Evolutionary conservation across 2,113 vertebrate genomes (phyloP).

Genomic region (Pardalotus punctatus): DNA sequence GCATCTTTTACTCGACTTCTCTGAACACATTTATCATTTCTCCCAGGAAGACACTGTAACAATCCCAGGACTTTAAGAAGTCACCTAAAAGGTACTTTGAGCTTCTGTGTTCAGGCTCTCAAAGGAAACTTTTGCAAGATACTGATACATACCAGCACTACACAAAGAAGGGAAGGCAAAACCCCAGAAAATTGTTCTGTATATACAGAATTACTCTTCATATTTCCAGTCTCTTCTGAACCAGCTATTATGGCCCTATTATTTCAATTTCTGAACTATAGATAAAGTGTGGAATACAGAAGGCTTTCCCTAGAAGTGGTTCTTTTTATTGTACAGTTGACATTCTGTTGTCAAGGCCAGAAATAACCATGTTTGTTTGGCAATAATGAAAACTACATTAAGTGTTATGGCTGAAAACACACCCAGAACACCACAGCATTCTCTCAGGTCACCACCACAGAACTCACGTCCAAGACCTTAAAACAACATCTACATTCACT

Average conservation of each 20-base stretch:
- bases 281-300: not conserved
- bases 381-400: not conserved
- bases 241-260: not conserved
- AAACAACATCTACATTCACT: rapidly evolving
- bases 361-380: not conserved
- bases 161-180: not conserved
- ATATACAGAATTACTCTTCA: not conserved
- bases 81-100: not conserved
- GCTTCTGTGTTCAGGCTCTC: not conserved
- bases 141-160: not conserved
- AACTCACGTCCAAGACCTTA: rapidly evolving
- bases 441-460: not conserved
- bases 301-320: not conserved
- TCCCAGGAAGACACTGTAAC: not conserved
- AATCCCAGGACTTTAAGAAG: not conserved
- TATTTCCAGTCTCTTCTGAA: not conserved
- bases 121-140: not conserved
- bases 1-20: not conserved
- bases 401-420: not conserved
- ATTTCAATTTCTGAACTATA: not conserved
- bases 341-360: not conserved
- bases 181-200: not conserved
- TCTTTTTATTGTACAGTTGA: not conserved
- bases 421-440: not conserved
- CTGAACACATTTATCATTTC: not conserved